A percentile compares a stretch with the other conserved stretches of the same genome.
Evolutionary conservation across 2,113 vertebrate species (phyloP).

Genomic region (Lagopus leucura): DNA sequence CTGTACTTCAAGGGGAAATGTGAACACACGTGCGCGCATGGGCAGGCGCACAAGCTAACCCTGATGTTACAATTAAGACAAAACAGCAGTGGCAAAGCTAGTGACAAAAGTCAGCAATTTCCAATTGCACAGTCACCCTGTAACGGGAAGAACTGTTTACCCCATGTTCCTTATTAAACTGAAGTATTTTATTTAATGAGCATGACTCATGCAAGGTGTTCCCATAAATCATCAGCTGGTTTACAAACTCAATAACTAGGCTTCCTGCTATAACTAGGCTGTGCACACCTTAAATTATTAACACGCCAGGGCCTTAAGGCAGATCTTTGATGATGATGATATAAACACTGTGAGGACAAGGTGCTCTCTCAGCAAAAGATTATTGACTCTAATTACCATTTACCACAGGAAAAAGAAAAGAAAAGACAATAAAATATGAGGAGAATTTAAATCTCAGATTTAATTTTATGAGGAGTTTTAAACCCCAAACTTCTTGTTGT

Average conservation of each 20-base stretch:
- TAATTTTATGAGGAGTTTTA: slow-evolving; percentile 81
- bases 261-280: slow-evolving; percentile 94
- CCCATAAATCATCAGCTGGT: slow-evolving; percentile 97
- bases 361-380: slow-evolving; percentile 98
- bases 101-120: slow-evolving; percentile 80
- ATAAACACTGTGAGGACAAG: slow-evolving; percentile 94
- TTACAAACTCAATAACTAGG: slow-evolving; percentile 98
- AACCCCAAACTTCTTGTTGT: slow-evolving; percentile 59
- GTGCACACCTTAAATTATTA: slow-evolving; percentile 98
- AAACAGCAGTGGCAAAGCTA: slow-evolving; percentile 53
- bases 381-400: slow-evolving; percentile 97
- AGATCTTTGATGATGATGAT: slow-evolving; percentile 97
- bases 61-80: slow-evolving; percentile 65
- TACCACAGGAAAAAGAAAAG: slow-evolving; percentile 86
- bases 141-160: slow-evolving; percentile 83
- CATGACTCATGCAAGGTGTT: slow-evolving; percentile 93
- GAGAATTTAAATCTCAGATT: slow-evolving; percentile 84
- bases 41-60: background rate
- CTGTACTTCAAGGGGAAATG: background rate
- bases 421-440: slow-evolving; percentile 84
- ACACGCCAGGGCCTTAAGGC: slow-evolving; percentile 93
- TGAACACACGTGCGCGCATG: accelerated
- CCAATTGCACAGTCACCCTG: slow-evolving; percentile 76
- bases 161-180: slow-evolving; percentile 87
- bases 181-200: slow-evolving; percentile 94